Base-by-base conservation (phyloP, 2,113 vertebrate species). In the Arenaria interpres region DNA sequence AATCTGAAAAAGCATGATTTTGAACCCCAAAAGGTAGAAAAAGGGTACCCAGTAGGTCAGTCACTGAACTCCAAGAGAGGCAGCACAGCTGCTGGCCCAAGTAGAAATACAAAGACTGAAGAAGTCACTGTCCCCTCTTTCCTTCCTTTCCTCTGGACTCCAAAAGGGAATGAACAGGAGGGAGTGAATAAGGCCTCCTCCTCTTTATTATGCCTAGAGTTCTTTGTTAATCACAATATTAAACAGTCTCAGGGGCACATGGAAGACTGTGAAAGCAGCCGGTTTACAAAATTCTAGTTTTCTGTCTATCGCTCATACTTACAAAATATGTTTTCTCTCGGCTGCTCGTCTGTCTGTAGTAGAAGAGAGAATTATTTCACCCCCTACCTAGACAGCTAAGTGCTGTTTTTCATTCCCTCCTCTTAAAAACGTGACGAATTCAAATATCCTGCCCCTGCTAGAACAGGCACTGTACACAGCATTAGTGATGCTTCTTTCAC, bases 191-290 rank as follows among this genome's bases (percentile, higher is more conserved):
- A 63, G 27, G 50, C 21, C 10, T 79, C 45, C n/a, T 63, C 9
- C 8, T 76, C 50, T 79, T 88, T 37, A 24, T 37, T 82, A 68
- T 51, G 18, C 14, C 30, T 68, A 10, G 22, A 51, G n/a, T 30
- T 92, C 6, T 76, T 46, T 69, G 46, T 27, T 50, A 23, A 75
- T 39, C 43, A 68, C 39, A 51, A 4, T 24, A 81, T 50, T 51
- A 60, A 88, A 59, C 32, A n/a, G 35, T 27, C 9, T 59, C 0
- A 0, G 4, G 14, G 59, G 8, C 30, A 84, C 20, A 62, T 0
- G 85, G n/a, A 83, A 80, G 22, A 57, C 51, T 32, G 5, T 28
- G 59, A 95, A 93, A 88, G 41, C 59, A 67, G 28, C 15, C 71
- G 22, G 32, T 4, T 74, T n/a, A 71, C 37, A 81, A 76, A 90